These are phyloP conservation scores for Athene cunicularia DNA, from an alignment of 2,113 vertebrate species.

Conservation along the genomic window DNA sequence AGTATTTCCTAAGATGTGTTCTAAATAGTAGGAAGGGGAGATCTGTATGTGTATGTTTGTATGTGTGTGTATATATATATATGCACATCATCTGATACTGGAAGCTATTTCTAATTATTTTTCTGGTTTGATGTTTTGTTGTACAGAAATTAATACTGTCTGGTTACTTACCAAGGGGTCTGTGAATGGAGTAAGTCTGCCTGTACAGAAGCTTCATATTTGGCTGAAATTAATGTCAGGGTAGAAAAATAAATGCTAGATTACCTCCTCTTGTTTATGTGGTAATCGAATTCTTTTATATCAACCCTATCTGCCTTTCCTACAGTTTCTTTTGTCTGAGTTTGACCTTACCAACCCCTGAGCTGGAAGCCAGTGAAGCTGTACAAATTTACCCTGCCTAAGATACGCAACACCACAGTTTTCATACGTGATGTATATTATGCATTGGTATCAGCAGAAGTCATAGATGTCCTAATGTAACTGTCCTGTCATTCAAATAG, in stretches of 20 bases:
- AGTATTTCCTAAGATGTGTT: neutral
- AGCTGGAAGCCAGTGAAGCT: neutral
- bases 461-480: neutral
- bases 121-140: neutral
- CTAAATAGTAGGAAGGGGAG: neutral
- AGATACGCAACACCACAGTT: neutral
- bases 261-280: neutral
- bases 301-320: neutral
- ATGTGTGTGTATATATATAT: neutral
- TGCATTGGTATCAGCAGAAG: neutral
- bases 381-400: neutral
- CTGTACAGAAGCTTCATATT: neutral
- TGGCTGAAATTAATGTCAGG: neutral
- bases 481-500: neutral
- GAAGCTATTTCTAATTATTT: neutral
- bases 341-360: neutral
- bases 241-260: neutral
- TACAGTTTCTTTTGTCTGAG: neutral
- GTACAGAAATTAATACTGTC: neutral
- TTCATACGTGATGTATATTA: fast-evolving
- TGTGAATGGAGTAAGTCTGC: neutral
- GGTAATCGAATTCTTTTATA: neutral
- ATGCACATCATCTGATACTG: neutral
- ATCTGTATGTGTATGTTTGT: neutral
- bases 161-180: neutral